Base-by-base conservation (phyloP, 2,888 invertebrate species). In the Entomobrya multifasciata region DNA sequence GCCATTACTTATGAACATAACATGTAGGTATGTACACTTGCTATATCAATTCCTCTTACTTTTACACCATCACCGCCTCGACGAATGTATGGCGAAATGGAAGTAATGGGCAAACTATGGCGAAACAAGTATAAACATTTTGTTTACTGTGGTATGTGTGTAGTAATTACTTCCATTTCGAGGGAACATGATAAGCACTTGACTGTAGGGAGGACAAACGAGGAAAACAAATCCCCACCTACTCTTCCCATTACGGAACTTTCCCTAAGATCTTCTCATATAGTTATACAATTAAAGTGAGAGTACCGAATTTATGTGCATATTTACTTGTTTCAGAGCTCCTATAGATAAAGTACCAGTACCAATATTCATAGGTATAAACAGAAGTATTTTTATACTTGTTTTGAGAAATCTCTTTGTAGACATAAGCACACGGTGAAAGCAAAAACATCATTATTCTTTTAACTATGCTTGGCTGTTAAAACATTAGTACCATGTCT, bases 181-280 rank as follows among this genome's bases (percentile, higher is more conserved):
- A n/a, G n/a, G n/a, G n/a, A n/a, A 74, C 30, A 52, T 11, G 8
- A 49, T 13, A 52, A 52, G n/a, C n/a, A n/a, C n/a, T n/a, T n/a
- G n/a, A n/a, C n/a, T n/a, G n/a, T n/a, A n/a, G n/a, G n/a, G n/a
- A 74, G 17, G 0, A 4, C n/a, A 30, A 25, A 52, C n/a, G 1
- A 17, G 8, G 36, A 27, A 36, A 11, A 49, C 11, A 52, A 85
- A 85, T 60, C 85, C 85, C 85, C 85, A 78, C 85, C 85, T 72
- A 85, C 85, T 85, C 55, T 70, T 67, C 77, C 85, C 78, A 67
- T 49, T 85, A 60, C 85, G 85, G 85, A 85, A 85, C 84, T 77
- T 84, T 84, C 84, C 67, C 67, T n/a, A n/a, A n/a, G n/a, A n/a
- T n/a, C n/a, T n/a, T n/a, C n/a, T n/a, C n/a, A n/a, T n/a, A n/a